Percentiles rank a stretch among this genome's conserved stretches.
Conservation (phyloP, 2,888 invertebrate genomes). For the Pseudococcus viburni region DNA sequence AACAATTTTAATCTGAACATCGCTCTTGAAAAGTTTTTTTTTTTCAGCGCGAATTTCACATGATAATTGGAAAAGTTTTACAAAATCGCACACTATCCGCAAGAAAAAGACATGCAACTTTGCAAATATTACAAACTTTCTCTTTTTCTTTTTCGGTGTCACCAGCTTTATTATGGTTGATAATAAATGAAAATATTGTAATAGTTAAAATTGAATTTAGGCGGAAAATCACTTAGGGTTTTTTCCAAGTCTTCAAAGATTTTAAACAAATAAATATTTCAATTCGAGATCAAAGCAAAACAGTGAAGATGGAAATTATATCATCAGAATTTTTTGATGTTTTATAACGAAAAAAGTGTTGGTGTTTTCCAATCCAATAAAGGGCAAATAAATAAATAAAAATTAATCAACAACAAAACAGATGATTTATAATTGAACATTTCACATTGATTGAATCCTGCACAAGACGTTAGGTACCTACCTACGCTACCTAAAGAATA, state of each 20-base stretch:
- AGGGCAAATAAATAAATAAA: no score
- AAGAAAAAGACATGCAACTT: conserved; percentile 5
- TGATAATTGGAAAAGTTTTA: conserved; percentile 46
- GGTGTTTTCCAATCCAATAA: no score
- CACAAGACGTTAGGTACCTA: no score
- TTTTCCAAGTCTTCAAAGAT: not conserved
- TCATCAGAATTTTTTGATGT: no score
- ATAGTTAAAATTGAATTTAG: conserved; percentile 7
- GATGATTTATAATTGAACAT: no score
- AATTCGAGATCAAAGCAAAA: not conserved
- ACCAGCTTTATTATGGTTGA: not conserved
- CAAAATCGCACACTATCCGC: not conserved
- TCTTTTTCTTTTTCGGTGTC: not conserved
- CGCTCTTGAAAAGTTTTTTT: conserved; percentile 13
- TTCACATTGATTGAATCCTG: no score
- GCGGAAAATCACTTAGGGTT: not conserved
- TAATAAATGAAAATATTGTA: not conserved
- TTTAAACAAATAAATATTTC: conserved; percentile 11
- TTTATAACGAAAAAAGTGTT: no score
- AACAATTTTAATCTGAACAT: conserved; percentile 31
- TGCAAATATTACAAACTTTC: not conserved
- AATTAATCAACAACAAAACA: no score
- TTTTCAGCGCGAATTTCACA: conserved; percentile 14
- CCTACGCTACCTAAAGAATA: no score
- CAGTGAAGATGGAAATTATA: no score